A percentile compares a stretch with the other conserved stretches of the same genome.
phyloP scores from a whole-genome alignment of 2,113 vertebrate genomes.

The Tonatia bakeri region DNA sequence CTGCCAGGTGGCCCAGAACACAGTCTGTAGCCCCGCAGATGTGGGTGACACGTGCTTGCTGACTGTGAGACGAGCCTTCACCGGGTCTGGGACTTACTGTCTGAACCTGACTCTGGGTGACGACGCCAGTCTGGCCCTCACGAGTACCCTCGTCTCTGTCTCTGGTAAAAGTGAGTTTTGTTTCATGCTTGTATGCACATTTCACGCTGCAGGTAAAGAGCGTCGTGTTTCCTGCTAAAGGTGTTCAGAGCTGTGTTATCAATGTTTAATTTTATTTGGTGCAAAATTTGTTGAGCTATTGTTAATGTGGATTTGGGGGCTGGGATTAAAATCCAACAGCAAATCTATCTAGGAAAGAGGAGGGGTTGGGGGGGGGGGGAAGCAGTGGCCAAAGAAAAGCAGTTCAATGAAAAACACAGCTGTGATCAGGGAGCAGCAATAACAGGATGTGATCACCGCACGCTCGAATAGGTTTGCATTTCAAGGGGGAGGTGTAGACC shows the following conservation, averaged over 20 bases:
- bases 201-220: background rate
- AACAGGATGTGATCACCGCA: background rate
- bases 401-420: background rate
- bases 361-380: background rate
- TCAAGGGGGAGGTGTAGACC: background rate
- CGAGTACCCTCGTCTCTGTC: slow-evolving; percentile 88
- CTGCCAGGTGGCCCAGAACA: slow-evolving; percentile 81
- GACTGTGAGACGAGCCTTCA: slow-evolving; percentile 86
- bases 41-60: slow-evolving; percentile 81
- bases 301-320: background rate
- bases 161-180: slow-evolving; percentile 78
- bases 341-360: background rate
- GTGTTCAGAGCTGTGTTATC: background rate
- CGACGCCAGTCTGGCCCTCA: slow-evolving; percentile 84
- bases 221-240: background rate
- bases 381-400: background rate
- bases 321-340: background rate
- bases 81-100: slow-evolving; percentile 89
- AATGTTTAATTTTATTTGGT: background rate
- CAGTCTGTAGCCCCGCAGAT: slow-evolving; percentile 82
- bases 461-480: background rate
- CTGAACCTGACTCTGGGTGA: slow-evolving; percentile 92
- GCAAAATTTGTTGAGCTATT: background rate
- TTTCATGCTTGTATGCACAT: background rate
- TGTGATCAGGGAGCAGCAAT: background rate